Base-by-base conservation (phyloP, 2,113 vertebrate species). In the Neotragus pygmaeus region DNA sequence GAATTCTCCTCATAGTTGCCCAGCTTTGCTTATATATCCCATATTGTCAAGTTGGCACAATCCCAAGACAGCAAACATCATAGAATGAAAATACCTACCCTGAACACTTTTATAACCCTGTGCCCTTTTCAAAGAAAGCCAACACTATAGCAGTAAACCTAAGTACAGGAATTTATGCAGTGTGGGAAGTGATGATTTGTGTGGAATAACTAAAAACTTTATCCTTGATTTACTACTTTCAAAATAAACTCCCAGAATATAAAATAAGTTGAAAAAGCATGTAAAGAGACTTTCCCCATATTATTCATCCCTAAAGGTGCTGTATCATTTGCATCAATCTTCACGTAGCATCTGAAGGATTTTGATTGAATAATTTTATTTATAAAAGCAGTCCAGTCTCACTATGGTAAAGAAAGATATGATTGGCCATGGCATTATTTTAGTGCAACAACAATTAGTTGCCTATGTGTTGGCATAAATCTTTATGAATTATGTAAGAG, bases 301-400 rank as follows among this genome's bases (percentile, higher is more conserved):
- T 55, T 82, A 96, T 85, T 94, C 70, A 6, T 82, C 17, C 28
- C n/a, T 82, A 28, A 90, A 93, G 39, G 82, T 78, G 13, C 30
- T 92, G 25, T 57, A 1, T 89, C 82, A 19, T 95, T 94, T 84
- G 21, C 57, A 60, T 88, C 70, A 64, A 2, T 81, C 45, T 16
- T 97, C 60, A 80, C 87, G 21, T 25, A 78, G 60, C 85, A 25
- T 81, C 66, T 51, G 58, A 80, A 95, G 36, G 77, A 33, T 70
- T 97, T 93, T 84, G 81, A 82, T 55, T 70, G 57, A 94, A 83
- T 89, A 86, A 53, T 43, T n/a, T 94, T 88, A 64, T 84, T 95
- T 89, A 60, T 33, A 91, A 21, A 60, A 93, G 87, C 87, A 93
- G 75, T 93, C 87, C 64, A 70, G 19, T 91, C 78, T 90, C 39